phyloP scores from a whole-genome alignment of 2,113 vertebrate species.

The Aspiorhynchus laticeps region DNA sequence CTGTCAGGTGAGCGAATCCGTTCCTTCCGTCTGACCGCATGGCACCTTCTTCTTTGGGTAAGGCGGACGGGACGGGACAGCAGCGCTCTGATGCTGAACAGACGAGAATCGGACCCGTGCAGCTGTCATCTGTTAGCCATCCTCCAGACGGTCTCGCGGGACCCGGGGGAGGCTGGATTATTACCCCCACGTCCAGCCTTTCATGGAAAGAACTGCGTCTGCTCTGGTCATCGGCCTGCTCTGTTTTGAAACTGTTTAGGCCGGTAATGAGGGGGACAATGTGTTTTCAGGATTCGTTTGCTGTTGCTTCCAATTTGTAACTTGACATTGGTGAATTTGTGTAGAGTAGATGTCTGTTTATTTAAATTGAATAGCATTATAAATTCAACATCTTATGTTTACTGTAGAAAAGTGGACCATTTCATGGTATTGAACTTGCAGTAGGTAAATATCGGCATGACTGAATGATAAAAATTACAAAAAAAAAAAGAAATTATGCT shows the following conservation, averaged over 20 bases:
- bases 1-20: conserved; percentile 40
- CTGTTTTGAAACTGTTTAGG: conserved; percentile 39
- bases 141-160: conserved; percentile 52
- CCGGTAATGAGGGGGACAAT: conserved; percentile 20
- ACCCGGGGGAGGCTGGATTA: conserved; percentile 46
- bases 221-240: conserved; percentile 18
- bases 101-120: conserved; percentile 29
- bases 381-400: not conserved
- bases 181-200: conserved; percentile 53
- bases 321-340: not conserved
- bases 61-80: not conserved
- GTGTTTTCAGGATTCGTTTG: conserved; percentile 20
- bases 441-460: not conserved
- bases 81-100: conserved; percentile 44
- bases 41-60: conserved; percentile 18
- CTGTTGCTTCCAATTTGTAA: not conserved
- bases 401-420: not conserved
- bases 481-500: not conserved
- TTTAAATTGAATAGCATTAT: not conserved
- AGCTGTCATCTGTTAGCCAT: conserved; percentile 59
- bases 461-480: not conserved
- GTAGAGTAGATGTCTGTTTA: not conserved
- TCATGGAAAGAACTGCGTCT: conserved; percentile 32
- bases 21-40: not conserved
- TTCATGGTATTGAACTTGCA: not conserved